Base-by-base conservation (phyloP, 2,888 invertebrate genomes). In the Gymnocheta viridis region DNA sequence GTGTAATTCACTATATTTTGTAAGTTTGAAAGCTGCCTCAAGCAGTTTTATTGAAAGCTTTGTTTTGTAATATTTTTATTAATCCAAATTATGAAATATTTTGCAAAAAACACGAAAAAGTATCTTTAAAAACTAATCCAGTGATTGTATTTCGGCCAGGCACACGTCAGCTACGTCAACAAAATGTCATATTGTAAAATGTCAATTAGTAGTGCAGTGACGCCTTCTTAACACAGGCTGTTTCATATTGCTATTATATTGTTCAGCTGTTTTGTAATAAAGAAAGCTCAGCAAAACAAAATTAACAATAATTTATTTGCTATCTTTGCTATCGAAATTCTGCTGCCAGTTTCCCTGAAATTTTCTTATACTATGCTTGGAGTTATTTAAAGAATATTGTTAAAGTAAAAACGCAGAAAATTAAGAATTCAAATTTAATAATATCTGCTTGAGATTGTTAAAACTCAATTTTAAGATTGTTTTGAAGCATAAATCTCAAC, bases 81-180 rank as follows among this genome's bases (percentile, higher is more conserved):
- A 51, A 73, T 38, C 1, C 19, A 58, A 72, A 41, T 73, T 69
- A 51, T 67, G 76, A 77, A 79, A 78, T 77, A 27, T 62, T 80
- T 70, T 72, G 51, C 72, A 41, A 41, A 69, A n/a, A 76, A 62
- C 74, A 64, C 56, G 69, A 54, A 29, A 49, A 79, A 62, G 24
- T 60, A n/a, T 32, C 38, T 67, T 62, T 38, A 58, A 73, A 78
- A 47, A 78, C 60, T 58, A 58, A 47, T 56, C 32, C 64, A 54
- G 10, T 58, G 35, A 76, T 67, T 76, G 17, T 64, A 58, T 67
- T 67, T 67, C 47, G 38, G 12, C 67, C 77, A 77, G 82, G 82
- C 79, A 88, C 88, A 88, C 88, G 88, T 88, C 88, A 88, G 87
- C 88, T 87, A 86, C 85, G 85, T 86, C 70, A 74, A 78, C 47